Evolutionary conservation across 2,888 invertebrate species (phyloP).

Genomic region (Stenoptilia bipunctidactyla): DNA sequence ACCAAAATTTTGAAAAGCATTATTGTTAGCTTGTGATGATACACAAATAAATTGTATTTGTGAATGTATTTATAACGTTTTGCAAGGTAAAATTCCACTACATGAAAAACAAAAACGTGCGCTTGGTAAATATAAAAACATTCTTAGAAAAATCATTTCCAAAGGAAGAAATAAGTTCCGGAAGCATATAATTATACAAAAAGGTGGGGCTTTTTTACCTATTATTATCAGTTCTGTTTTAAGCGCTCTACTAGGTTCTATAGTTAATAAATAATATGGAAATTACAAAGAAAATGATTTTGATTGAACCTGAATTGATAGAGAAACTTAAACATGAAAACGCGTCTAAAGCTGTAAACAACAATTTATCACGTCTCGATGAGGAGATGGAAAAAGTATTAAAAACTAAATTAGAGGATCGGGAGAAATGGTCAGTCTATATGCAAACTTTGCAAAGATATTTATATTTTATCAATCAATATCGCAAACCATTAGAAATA

Average conservation of each 20-base stretch:
- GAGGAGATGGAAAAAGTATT: constrained; percentile 16
- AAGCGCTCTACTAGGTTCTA: constrained; percentile 12
- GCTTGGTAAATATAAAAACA: constrained; percentile 10
- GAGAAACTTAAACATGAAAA: constrained; percentile 12
- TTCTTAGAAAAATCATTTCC: constrained; percentile 8
- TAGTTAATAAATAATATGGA: constrained; percentile 9
- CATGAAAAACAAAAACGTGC: constrained; percentile 8
- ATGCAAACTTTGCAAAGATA: constrained; percentile 19
- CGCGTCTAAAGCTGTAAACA: constrained; percentile 3
- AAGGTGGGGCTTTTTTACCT: constrained; percentile 17
- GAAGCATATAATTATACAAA: constrained; percentile 17
- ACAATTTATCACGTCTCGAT: constrained; percentile 12
- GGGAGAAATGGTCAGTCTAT: constrained; percentile 18
- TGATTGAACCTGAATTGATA: constrained; percentile 16
- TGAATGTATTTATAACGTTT: constrained; percentile 17
- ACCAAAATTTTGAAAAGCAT: constrained; percentile 16
- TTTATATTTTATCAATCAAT: too few species aligned
- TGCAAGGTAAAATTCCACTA: constrained; percentile 10
- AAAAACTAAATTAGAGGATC: constrained; percentile 15
- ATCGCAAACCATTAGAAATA: too few species aligned
- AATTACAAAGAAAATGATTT: constrained; percentile 15
- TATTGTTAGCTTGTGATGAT: constrained; percentile 17
- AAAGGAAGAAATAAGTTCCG: constrained; percentile 12
- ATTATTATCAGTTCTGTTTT: constrained; percentile 18
- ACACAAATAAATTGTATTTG: constrained; percentile 20